phyloP scores from a whole-genome alignment of 2,797 vertebrate species.

The Tiaroga cobitis region DNA sequence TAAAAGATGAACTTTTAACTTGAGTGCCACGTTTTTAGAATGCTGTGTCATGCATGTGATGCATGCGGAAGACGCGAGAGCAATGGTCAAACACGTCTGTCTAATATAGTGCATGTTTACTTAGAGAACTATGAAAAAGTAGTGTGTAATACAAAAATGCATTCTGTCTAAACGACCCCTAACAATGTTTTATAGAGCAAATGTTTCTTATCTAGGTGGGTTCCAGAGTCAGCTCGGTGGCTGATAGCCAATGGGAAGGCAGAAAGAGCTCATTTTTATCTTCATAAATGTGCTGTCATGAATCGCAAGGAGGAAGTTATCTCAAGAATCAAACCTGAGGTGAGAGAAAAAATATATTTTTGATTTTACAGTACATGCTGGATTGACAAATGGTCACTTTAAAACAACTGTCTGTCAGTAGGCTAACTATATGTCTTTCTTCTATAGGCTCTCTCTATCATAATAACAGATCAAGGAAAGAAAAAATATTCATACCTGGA shows the following conservation, averaged over 20 bases:
- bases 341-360: background rate
- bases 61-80: background rate
- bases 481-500: slow-evolving; percentile 82
- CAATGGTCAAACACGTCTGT: background rate
- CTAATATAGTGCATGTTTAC: background rate
- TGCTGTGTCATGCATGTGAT: background rate
- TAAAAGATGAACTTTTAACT: background rate
- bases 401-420: background rate
- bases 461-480: slow-evolving; percentile 59
- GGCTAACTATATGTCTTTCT: slow-evolving; percentile 26
- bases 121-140: background rate
- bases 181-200: background rate
- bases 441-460: slow-evolving; percentile 78
- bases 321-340: slow-evolving; percentile 57
- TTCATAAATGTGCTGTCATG: slow-evolving; percentile 74
- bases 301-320: slow-evolving; percentile 64
- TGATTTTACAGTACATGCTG: background rate
- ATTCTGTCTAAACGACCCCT: background rate
- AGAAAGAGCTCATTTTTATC: slow-evolving; percentile 61
- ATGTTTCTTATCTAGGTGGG: slow-evolving; percentile 51
- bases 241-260: slow-evolving; percentile 55
- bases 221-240: slow-evolving; percentile 64
- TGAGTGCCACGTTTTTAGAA: background rate
- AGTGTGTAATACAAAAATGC: background rate
- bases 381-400: background rate